Evolutionary conservation across 2,113 vertebrate species (phyloP).

Genomic region (Oceanodroma tethys): DNA sequence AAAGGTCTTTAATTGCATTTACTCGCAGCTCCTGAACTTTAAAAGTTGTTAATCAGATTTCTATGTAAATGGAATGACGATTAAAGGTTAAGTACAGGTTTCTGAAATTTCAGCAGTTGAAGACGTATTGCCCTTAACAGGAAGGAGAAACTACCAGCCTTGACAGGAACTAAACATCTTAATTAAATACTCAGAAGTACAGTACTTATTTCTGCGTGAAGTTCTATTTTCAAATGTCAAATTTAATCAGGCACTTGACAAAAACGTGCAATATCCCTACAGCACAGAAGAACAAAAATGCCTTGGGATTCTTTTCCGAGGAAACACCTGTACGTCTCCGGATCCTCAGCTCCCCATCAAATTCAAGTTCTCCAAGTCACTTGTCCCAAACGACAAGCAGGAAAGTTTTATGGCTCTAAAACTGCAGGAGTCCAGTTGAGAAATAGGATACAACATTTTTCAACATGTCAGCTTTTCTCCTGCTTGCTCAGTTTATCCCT

Average conservation of each 20-base stretch:
- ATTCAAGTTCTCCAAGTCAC: not conserved
- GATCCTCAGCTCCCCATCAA: not conserved
- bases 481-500: slow-evolving; percentile 48
- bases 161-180: slow-evolving; percentile 81
- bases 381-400: not conserved
- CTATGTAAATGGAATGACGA: slow-evolving; percentile 75
- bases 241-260: slow-evolving; percentile 79
- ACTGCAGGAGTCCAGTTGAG: not conserved
- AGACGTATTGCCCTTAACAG: slow-evolving; percentile 66
- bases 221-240: slow-evolving; percentile 82
- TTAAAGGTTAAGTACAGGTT: slow-evolving; percentile 83
- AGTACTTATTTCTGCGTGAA: slow-evolving; percentile 71
- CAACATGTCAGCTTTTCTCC: not conserved
- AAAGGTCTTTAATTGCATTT: slow-evolving; percentile 87
- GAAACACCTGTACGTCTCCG: slow-evolving; percentile 5
- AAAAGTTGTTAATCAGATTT: slow-evolving; percentile 82
- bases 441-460: not conserved
- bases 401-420: not conserved
- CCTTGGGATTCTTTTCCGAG: not conserved
- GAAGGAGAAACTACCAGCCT: slow-evolving; percentile 55
- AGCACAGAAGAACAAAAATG: not conserved
- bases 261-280: slow-evolving; percentile 40
- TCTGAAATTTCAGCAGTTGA: slow-evolving; percentile 73
- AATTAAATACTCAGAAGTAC: slow-evolving; percentile 78
- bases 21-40: slow-evolving; percentile 87